Percentiles rank a stretch among this genome's conserved stretches.
These are phyloP conservation scores for Allochrocebus solatus DNA, from an alignment of 2,797 vertebrate genomes.

Conservation along the genomic window DNA sequence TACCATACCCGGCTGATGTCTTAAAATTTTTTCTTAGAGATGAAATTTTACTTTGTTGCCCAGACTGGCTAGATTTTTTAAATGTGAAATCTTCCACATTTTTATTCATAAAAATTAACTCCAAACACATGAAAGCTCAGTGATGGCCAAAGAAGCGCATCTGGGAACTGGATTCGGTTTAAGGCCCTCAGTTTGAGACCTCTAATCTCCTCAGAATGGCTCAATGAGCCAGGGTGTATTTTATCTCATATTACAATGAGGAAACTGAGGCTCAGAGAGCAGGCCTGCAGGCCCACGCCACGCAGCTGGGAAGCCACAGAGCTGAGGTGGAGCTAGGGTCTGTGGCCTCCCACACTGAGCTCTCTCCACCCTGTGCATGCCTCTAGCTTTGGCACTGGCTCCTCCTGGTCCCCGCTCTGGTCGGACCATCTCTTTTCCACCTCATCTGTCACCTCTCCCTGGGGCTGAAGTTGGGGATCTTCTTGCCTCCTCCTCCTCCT, in stretches of 20 bases:
- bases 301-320: background rate
- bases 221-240: background rate
- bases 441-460: background rate
- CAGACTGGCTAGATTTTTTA: background rate
- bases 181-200: background rate
- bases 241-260: background rate
- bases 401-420: accelerated
- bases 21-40: background rate
- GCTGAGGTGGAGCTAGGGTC: no score
- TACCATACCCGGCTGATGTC: background rate
- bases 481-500: background rate
- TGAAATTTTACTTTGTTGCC: background rate
- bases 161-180: background rate
- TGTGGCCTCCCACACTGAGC: background rate
- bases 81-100: background rate
- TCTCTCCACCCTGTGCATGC: background rate
- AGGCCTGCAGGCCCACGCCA: background rate
- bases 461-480: background rate
- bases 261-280: background rate
- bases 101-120: background rate
- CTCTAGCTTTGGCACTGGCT: background rate
- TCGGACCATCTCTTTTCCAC: background rate
- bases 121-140: background rate
- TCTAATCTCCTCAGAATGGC: background rate
- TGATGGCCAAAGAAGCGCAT: background rate